These are phyloP conservation scores for Papilio helenus DNA, from an alignment of 1,140 invertebrate species.

Conservation along the genomic window DNA sequence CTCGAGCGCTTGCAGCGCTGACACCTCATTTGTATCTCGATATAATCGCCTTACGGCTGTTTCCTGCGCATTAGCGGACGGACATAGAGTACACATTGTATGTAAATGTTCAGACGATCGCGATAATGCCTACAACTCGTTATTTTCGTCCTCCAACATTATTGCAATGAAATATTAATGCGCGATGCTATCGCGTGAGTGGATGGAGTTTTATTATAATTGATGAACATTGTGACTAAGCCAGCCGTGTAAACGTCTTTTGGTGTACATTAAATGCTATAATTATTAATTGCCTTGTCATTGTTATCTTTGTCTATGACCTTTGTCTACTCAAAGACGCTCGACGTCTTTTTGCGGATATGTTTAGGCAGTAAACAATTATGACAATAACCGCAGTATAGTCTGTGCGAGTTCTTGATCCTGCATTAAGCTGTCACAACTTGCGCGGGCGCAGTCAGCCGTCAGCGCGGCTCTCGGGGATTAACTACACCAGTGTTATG, in stretches of 20 bases:
- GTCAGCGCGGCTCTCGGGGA: conserved; percentile 13
- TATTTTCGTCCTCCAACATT: conserved; percentile 33
- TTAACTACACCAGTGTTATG: neutral
- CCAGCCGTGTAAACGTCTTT: conserved; percentile 1
- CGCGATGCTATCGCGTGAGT: neutral
- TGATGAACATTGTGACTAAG: neutral
- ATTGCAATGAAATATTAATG: conserved; percentile 30
- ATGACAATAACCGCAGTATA: neutral
- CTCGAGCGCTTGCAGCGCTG: conserved; percentile 17
- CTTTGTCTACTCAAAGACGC: neutral
- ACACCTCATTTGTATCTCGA: conserved; percentile 48
- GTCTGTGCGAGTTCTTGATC: conserved; percentile 37
- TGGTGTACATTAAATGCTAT: neutral
- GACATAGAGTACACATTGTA: conserved; percentile 48
- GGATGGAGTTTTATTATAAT: conserved; percentile 25
- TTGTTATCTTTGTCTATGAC: neutral
- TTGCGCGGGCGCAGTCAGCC: conserved; percentile 41
- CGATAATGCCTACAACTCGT: conserved; percentile 26
- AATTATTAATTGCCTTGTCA: neutral
- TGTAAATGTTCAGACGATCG: conserved; percentile 42
- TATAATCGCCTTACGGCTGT: conserved; percentile 43
- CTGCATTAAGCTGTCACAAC: conserved; percentile 47
- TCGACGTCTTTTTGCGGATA: neutral
- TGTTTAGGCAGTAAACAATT: neutral
- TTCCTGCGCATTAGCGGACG: conserved; percentile 44